A percentile compares a stretch with the other conserved stretches of the same genome.
Conservation (phyloP, 2,113 vertebrate genomes). For the Scolopax mira region DNA sequence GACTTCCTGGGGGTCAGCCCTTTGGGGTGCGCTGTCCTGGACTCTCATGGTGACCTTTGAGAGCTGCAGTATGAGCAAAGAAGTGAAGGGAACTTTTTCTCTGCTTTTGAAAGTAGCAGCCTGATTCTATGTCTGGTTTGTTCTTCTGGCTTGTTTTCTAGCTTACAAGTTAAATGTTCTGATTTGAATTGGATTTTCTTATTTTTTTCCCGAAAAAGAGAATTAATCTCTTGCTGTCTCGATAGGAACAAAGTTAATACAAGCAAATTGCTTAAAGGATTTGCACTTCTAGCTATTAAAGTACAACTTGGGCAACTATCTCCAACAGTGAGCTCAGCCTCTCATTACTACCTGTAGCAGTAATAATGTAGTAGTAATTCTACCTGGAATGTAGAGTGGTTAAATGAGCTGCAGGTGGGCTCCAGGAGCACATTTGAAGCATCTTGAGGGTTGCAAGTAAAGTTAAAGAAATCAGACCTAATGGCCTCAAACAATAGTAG, state of each 20-base stretch:
- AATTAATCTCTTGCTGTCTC: background rate
- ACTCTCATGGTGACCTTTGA: background rate
- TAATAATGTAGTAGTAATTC: too few relatives aligned
- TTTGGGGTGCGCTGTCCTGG: background rate
- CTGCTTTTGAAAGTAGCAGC: background rate
- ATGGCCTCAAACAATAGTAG: background rate
- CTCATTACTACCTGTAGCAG: background rate
- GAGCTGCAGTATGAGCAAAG: background rate
- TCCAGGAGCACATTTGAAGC: constrained; percentile 1
- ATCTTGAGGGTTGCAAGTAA: constrained; percentile 3
- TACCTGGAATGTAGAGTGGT: background rate
- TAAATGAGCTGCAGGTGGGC: constrained; percentile 34
- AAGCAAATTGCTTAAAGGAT: background rate
- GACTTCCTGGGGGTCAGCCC: background rate
- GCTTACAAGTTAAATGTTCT: background rate
- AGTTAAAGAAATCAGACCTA: background rate
- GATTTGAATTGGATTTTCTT: background rate
- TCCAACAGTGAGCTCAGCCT: background rate
- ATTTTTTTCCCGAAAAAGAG: background rate
- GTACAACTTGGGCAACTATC: background rate
- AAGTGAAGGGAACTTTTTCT: background rate
- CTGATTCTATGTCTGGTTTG: background rate
- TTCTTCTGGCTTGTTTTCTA: background rate
- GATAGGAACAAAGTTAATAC: background rate
- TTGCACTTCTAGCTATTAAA: background rate